Evolutionary conservation across 2,888 invertebrate species (phyloP), one percentile per base, ranked within the genome.

Genomic region (Anorthoa munda): DNA sequence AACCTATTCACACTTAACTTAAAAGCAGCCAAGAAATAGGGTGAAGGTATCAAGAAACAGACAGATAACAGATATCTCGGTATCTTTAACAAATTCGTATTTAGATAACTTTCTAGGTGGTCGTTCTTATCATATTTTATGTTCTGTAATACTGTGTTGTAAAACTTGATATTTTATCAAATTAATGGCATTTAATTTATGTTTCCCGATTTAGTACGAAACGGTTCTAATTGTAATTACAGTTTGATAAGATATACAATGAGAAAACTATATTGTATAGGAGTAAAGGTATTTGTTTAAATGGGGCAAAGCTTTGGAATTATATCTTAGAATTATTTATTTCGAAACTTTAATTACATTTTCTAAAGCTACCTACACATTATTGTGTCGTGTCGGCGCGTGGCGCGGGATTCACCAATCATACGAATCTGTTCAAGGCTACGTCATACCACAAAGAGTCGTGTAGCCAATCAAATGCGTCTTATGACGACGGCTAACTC

Each of bases 111-210:
- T 65, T 75, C 69, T 74, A 46, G 78, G 74, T 78, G 82, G 72
- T 56, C 68, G 48, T 69, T 63, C 50, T 76, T 79, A 80, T 82
- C 79, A 71, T 60, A 71, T 74, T 74, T 80, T 66, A 77, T 75
- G 67, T 50, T 59, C 59, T 70, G 72, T 68, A 79, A 39, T 71
- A 76, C 51, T 71, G 46, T 68, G 59, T 69, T 68, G 67, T 83
- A 83, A 81, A 83, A 80, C 71, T 76, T 78, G 64, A 72, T 77
- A 73, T 85, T 84, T 84, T 82, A 82, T 78, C 77, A 66, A 77
- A 66, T 73, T 61, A 75, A 66, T 77, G 39, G 58, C 55, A 65
- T 79, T 77, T 73, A 74, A 77, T 84, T 80, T 79, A 80, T 79
- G 81, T 81, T 81, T 65, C 48, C 66, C 48, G 76, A 70, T 81